Base-by-base conservation (phyloP, 2,797 vertebrate species). In the Tangara arthus region DNA sequence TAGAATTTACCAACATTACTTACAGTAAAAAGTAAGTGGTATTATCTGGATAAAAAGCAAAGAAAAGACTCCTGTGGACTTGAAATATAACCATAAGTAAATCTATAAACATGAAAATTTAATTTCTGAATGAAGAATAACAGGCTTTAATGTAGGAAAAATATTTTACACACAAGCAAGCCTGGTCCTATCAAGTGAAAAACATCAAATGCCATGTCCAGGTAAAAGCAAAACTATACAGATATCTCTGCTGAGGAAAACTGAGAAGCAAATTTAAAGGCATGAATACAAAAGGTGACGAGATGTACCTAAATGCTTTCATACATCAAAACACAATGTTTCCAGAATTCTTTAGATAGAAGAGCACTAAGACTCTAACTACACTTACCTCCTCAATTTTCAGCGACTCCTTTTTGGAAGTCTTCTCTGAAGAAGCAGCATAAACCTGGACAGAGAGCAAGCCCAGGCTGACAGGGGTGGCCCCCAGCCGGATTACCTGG, bases 371-470 rank as follows among this genome's bases (percentile, higher is more conserved):
- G 52, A 9, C 46, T 85, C 44, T 59, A 87, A 85, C 13, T 75
- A 56, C 17, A 34, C 89, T 95, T 96, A 99, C 99, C 98, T 99
- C 98, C 91, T 99, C 98, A 53, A 98, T 91, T 96, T 97, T 98
- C 69, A 99, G 87, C 23, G 93, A 39, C 12, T 89, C 93, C 82
- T 97, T 89, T 82, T 83, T 98, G 76, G 97, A 97, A 90, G 97
- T 94, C 77, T 98, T 98, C 81, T 99, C 98, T 6, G 97, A 84
- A 71, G 98, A 97, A 50, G 98, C 97, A 32, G 99, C 98, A 93
- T 98, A 97, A 86, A 98, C 98, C 19, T 97, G 97, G 90, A 98
- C 89, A 72, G 98, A 94, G 89, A 98, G 90, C 61, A 98, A 95
- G 69, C 96, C 96, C 91, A 98, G 87, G 68, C 98, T 95, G 61